These are phyloP conservation scores for Ctenomys sociabilis DNA, from an alignment of 2,113 vertebrate genomes.

Conservation along the genomic window DNA sequence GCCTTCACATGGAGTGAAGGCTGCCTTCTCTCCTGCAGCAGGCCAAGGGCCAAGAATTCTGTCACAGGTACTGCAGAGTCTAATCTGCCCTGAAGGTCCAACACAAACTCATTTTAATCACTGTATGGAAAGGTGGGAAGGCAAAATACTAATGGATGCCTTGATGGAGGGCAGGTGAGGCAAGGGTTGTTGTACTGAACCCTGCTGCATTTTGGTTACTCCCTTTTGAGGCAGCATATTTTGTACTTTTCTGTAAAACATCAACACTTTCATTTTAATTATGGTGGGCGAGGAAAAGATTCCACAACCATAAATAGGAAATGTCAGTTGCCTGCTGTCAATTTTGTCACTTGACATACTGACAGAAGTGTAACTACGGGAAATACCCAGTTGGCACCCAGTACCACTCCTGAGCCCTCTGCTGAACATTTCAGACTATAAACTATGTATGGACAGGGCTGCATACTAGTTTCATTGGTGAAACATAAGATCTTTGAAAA, in stretches of 20 bases:
- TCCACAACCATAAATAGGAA: background rate
- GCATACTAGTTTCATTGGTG: background rate
- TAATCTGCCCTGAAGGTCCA: background rate
- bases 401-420: background rate
- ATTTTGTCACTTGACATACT: background rate
- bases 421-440: background rate
- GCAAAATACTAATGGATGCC: background rate
- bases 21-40: background rate
- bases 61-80: background rate
- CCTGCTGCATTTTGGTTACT: background rate
- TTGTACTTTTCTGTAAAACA: conserved; percentile 17
- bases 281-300: conserved; percentile 3
- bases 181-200: background rate
- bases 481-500: background rate
- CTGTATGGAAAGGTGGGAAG: background rate
- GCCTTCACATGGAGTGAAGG: background rate
- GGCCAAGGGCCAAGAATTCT: background rate
- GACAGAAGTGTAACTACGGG: background rate
- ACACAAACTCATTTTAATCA: background rate
- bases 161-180: background rate
- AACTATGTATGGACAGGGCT: background rate
- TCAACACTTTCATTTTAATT: conserved; percentile 8
- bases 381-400: background rate
- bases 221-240: background rate
- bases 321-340: background rate